phyloP scores from a whole-genome alignment of 2,797 vertebrate species.

The Myiotriccus ornatus region DNA sequence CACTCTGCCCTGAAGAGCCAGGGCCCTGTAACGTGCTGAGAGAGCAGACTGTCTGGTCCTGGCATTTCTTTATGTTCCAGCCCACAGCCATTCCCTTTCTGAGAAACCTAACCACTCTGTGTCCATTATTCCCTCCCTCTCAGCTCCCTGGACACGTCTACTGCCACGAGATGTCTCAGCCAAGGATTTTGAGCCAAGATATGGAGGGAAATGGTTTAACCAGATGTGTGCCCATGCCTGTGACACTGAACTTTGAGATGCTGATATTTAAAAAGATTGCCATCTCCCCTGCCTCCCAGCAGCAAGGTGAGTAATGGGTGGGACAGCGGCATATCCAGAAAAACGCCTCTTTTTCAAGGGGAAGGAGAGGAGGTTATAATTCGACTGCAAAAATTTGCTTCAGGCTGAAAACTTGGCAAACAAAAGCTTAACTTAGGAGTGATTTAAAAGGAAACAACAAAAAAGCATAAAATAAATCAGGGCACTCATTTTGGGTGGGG shows the following conservation, averaged over 20 bases:
- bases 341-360: constrained; percentile 53
- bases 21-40: neutral
- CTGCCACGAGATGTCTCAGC: constrained; percentile 32
- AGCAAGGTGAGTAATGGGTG: constrained; percentile 60
- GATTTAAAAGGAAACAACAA: constrained; percentile 51
- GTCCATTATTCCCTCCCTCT: constrained; percentile 41
- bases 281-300: constrained; percentile 3
- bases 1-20: neutral
- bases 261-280: constrained; percentile 22
- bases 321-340: constrained; percentile 51
- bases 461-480: constrained; percentile 45
- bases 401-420: constrained; percentile 64
- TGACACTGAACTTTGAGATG: neutral
- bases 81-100: constrained; percentile 58
- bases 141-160: constrained; percentile 40
- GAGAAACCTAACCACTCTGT: constrained; percentile 56
- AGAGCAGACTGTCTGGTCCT: neutral
- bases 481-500: constrained; percentile 53
- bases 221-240: constrained; percentile 43
- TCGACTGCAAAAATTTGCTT: constrained; percentile 56
- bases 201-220: constrained; percentile 46
- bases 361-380: constrained; percentile 28
- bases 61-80: constrained; percentile 32
- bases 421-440: constrained; percentile 39
- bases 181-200: constrained; percentile 50